Evolutionary conservation across 2,113 vertebrate species (phyloP).

Genomic region (Oxygymnocypris stewartii): DNA sequence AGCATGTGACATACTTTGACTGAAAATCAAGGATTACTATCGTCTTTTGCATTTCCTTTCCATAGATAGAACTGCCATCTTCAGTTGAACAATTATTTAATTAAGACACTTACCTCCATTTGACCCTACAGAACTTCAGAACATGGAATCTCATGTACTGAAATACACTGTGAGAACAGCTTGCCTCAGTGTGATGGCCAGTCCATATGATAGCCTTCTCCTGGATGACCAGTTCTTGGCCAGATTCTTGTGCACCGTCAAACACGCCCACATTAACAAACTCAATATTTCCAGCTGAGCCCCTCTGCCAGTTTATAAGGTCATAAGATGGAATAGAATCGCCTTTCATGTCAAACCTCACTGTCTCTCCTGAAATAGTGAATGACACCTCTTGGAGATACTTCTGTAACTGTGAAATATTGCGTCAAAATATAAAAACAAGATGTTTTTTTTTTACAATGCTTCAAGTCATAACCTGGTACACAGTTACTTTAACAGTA

Average conservation of each 20-base stretch:
- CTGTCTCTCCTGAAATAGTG: slow-evolving; percentile 66
- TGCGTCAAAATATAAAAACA: neutral
- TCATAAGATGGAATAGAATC: slow-evolving; percentile 77
- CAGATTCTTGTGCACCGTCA: slow-evolving; percentile 68
- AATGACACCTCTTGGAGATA: slow-evolving; percentile 75
- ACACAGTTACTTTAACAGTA: neutral
- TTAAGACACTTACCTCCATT: slow-evolving; percentile 70
- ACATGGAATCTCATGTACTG: slow-evolving; percentile 74
- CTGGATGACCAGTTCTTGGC: slow-evolving; percentile 72
- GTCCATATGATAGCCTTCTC: slow-evolving; percentile 70
- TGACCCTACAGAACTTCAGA: slow-evolving; percentile 75
- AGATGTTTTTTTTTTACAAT: neutral
- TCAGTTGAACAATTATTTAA: slow-evolving; percentile 23
- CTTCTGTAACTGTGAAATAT: slow-evolving; percentile 66
- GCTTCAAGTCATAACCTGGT: neutral
- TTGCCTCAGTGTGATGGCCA: slow-evolving; percentile 75
- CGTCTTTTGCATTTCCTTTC: neutral
- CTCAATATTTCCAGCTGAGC: slow-evolving; percentile 64
- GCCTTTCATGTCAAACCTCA: slow-evolving; percentile 77
- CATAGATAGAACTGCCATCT: slow-evolving; percentile 2
- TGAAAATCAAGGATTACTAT: neutral
- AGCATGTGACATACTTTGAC: neutral
- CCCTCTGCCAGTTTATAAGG: slow-evolving; percentile 77
- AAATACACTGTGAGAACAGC: slow-evolving; percentile 74
- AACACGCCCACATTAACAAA: slow-evolving; percentile 74